Base-by-base conservation (phyloP, 2,797 vertebrate genomes). In the Sylvia borin region DNA sequence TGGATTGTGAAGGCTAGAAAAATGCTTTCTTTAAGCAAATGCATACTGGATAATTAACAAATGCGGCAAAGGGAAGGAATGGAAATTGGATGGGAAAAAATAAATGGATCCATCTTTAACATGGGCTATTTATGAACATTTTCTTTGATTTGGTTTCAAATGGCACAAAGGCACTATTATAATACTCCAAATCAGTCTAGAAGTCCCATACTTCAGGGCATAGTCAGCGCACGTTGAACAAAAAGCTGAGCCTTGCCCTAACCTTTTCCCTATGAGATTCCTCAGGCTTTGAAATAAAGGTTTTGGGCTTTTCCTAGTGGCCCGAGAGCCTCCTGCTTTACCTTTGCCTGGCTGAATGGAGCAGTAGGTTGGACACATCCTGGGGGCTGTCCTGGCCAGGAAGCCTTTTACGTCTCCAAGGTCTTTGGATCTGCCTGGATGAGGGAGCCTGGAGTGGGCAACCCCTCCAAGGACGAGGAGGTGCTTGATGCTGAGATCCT, bases 21-120 rank as follows among this genome's bases (percentile, higher is more conserved):
- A 93, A 96, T 79, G 73, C 91, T 82, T 90, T 78, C 90, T 95
- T 96, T 96, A 96, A 94, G 91, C 91, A 97, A 95, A 96, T 93
- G 83, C 88, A 34, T 57, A 6, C 42, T 86, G 92, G 85, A 79
- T 95, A 96, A 95, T 96, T 97, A 96, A 85, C 85, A 86, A 95
- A 92, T 92, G 85, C 31, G 0, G 95, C 89, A 85, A 86, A 80
- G 67, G 77, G 74, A 81, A 95, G 50, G 80, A 68, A 88, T 92
- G 90, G 92, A 96, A 94, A 90, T 82, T 70, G 68, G 80, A 88
- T 88, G 91, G 87, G 48, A 88, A 83, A 88, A 95, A 90, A 88
- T 58, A 93, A 94, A 93, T 82, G 76, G 71, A 48, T 91, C 43
- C 66, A 10, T 95, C 92, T 89, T 89, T 78, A 93, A 78, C 78